Conservation (phyloP, 2,797 vertebrate species). For the Micropoecilia bifurca region DNA sequence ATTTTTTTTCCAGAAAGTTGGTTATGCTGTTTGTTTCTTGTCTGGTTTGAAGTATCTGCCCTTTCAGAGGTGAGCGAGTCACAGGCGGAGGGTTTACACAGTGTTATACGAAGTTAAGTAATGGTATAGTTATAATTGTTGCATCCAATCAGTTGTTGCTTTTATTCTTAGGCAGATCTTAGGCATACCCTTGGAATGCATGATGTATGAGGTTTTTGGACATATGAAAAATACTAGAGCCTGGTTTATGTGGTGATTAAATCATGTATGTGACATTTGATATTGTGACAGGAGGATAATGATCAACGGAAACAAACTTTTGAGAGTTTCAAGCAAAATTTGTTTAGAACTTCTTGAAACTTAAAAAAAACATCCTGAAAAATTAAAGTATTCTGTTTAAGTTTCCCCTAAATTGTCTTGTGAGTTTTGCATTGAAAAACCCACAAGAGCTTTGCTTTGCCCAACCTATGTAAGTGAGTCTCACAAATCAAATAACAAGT, state of each 20-base stretch:
- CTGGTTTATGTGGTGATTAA: not conserved
- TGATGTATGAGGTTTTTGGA: not conserved
- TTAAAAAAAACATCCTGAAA: conserved; percentile 23
- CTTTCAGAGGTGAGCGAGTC: not conserved
- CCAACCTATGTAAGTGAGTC: conserved; percentile 14
- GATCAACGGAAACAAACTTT: not conserved
- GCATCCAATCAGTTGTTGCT: not conserved
- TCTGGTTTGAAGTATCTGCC: not conserved
- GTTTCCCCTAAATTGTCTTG: conserved; percentile 9
- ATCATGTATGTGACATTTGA: not conserved
- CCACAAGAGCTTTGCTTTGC: conserved; percentile 18
- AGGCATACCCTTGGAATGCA: not conserved
- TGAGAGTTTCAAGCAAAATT: conserved; percentile 6
- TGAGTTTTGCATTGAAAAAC: conserved; percentile 14
- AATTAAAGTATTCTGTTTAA: conserved; percentile 1
- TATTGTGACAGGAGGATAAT: not conserved
- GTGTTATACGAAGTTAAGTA: not conserved
- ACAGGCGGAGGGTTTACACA: not conserved
- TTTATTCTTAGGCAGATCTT: not conserved
- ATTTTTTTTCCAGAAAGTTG: not conserved
- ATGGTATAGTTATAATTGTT: not conserved
- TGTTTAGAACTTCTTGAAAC: conserved; percentile 18
- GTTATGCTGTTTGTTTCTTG: not conserved
- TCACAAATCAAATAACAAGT: conserved; percentile 23
- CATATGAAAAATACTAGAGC: not conserved